These are phyloP conservation scores for Solea solea DNA, from an alignment of 2,113 vertebrate species.

Conservation along the genomic window DNA sequence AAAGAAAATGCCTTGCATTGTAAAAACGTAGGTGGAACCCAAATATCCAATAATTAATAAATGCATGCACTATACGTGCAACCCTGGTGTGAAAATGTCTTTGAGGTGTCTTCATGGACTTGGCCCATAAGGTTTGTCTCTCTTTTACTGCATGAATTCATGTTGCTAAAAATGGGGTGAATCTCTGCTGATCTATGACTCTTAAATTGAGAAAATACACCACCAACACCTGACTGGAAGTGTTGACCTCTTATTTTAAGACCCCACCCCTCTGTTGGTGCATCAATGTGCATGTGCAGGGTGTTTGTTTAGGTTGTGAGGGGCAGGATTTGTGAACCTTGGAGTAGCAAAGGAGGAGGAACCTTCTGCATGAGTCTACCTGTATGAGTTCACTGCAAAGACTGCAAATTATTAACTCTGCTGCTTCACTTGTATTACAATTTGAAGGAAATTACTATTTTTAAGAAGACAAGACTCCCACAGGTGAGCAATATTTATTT, in stretches of 20 bases:
- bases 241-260: conserved; percentile 59
- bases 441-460: conserved; percentile 10
- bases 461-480: conserved; percentile 38
- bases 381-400: conserved; percentile 8
- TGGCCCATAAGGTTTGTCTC: conserved; percentile 2
- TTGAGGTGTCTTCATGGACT: neutral
- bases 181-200: conserved; percentile 58
- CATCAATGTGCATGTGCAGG: conserved; percentile 36
- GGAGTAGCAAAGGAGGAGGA: conserved; percentile 26
- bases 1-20: too few relatives aligned
- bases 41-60: neutral
- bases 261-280: conserved; percentile 27
- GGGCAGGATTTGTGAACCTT: conserved; percentile 18
- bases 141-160: conserved; percentile 34
- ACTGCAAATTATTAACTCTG: neutral
- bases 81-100: neutral
- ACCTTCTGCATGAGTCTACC: conserved; percentile 7
- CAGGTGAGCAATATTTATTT: conserved; percentile 56
- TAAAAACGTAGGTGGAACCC: too few relatives aligned
- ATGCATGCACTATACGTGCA: neutral
- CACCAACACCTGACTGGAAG: conserved; percentile 42
- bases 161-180: conserved; percentile 46
- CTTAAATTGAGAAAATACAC: conserved; percentile 51
- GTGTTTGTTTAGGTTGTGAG: conserved; percentile 24
- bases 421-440: conserved; percentile 9